Evolutionary conservation across 2,113 vertebrate species (phyloP), one percentile per base, ranked within the genome.

Genomic region (Malurus alboscapulatus): DNA sequence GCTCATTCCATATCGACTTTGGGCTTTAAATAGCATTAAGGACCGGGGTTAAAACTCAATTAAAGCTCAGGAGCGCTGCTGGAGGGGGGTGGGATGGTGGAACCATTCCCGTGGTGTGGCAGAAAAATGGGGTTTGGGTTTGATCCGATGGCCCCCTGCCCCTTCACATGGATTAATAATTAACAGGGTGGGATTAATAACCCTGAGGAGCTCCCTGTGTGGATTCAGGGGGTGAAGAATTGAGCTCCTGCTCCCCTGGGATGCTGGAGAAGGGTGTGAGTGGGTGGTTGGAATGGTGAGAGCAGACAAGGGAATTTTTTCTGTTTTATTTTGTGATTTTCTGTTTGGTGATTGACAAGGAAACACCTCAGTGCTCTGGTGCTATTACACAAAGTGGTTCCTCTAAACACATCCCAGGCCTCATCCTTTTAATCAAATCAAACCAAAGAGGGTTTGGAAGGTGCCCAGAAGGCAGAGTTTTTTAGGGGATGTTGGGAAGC

Each of bases 21-120:
- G 76, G 85, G 65, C 84, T 94, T 96, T 95, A 86, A 90, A 94
- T 95, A 94, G 76, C 72, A 68, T 94, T 91, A 95, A 91, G 93
- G 90, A 80, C 89, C 90, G 16, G 10, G 29, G 94, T 81, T 86
- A 69, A 90, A 94, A 73, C 84, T 88, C 82, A 85, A 25, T 93
- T 79, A 68, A 57, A 90, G 54, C 42, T 73, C 66, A 67, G 91
- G 72, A 75, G 26, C 14, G 12, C 25, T 5, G 71, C 51, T 83
- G 50, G 79, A 38, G 38, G 38, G 38, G 38, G 38, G 38, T 38
- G 38, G 11, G 38, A 38, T 38, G 10, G 38, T 38, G 38, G 38
- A 38, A 38, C 38, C 38, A 38, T 38, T 38, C 38, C 38, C 38
- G 38, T 38, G 38, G 38, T 38, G 38, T 38, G 38, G 38, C 38